Base-by-base conservation (phyloP, 2,113 vertebrate species). In the Scolopax mira region DNA sequence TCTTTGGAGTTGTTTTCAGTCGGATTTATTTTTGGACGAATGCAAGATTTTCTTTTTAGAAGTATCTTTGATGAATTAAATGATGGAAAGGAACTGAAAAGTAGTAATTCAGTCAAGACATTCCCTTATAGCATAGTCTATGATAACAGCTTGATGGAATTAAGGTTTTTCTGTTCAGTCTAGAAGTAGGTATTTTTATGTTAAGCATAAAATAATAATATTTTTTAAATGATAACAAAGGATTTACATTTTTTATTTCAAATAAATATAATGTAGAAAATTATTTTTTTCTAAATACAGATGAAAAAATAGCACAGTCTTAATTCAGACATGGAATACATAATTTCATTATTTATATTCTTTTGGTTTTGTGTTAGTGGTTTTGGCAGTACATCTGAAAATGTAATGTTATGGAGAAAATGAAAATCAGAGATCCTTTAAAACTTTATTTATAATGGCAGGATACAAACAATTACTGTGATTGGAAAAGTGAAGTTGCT, bases 351-450 rank as follows among this genome's bases (percentile, higher is more conserved):
- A 64, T 81, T 95, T 85, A 31, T 85, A 44, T 85, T 85, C n/a
- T 57, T 90, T 65, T 61, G 35, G 54, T 72, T 91, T 88, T 88
- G 13, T 88, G 31, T 46, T 88, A 61, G 79, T 90, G 75, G 82
- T 86, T 95, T 97, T 94, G 96, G 85, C 71, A 88, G 48, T 49
- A 94, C 51, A 88, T 92, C 67, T 95, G 88, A 92, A 96, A 95
- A 85, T 66, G 35, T 57, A 82, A 91, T 62, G 35, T 72, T 64
- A 82, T 28, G 21, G 30, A 70, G 67, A 93, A 95, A 94, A 93
- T 85, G 33, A 85, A 91, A 86, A 80, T 83, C 88, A 80, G 72
- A 6, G 1, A 66, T 77, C 42, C 24, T 93, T 94, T 79, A 73
- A 85, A 90, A 49, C 5, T 81, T 72, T 70, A 65, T 83, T 91